Percentiles rank a stretch among this genome's conserved stretches.
These are phyloP conservation scores for Lamellibrachia columna DNA, from an alignment of 2,888 invertebrate species.

Conservation along the genomic window DNA sequence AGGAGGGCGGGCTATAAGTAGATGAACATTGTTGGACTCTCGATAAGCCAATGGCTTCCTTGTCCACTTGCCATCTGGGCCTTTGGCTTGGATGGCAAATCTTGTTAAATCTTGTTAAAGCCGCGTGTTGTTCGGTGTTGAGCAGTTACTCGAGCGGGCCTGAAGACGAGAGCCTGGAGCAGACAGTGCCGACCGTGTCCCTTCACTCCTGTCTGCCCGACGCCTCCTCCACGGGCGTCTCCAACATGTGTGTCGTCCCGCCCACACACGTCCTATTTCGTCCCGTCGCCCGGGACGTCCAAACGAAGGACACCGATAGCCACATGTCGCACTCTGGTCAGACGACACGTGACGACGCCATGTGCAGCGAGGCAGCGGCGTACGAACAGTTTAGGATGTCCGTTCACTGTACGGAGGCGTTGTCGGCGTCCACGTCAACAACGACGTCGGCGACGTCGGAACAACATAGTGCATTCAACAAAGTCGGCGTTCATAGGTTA, in stretches of 20 bases:
- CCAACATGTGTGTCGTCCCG: background rate
- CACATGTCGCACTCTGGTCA: background rate
- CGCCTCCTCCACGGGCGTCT: background rate
- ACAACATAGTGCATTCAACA: background rate
- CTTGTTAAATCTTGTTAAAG: no score
- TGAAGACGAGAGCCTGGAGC: background rate
- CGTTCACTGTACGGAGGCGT: background rate
- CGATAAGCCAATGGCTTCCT: no score
- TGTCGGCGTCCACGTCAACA: background rate
- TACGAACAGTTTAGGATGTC: constrained; percentile 6
- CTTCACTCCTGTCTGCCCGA: background rate
- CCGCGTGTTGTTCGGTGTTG: background rate
- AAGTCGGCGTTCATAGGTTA: background rate
- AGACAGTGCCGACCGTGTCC: background rate
- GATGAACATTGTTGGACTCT: no score
- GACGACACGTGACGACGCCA: background rate
- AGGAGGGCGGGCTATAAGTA: no score
- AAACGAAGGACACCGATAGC: background rate
- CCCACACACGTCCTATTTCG: background rate
- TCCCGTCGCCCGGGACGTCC: background rate
- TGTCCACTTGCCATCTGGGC: no score
- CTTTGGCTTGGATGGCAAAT: no score
- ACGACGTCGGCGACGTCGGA: background rate
- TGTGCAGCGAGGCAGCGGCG: background rate
- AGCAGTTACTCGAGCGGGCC: background rate